Evolutionary conservation across 2,888 invertebrate genomes (phyloP), one percentile per base, ranked within the genome.

Genomic region (Synergus japonicus): DNA sequence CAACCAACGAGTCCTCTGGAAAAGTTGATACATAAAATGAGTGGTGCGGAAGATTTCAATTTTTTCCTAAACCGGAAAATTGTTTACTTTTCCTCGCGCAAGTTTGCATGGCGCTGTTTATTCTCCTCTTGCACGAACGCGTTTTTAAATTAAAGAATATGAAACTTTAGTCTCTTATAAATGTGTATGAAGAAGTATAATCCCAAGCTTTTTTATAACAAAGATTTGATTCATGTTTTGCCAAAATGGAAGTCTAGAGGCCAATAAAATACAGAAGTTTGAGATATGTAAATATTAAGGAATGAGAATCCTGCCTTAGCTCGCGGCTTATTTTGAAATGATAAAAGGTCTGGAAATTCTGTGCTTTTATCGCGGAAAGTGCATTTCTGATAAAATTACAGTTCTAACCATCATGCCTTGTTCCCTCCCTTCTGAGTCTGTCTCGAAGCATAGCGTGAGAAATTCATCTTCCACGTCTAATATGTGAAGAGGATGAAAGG

Each of bases 1-100:
- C 69, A 44, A 22, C 13, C 69, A 46, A 22, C 44, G 69, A 69
- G 46, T 69, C 46, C 46, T 46, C 69, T 15, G 29, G 46, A 69
- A 69, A 69, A 49, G 69, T 49, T 49, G 9, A 69, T 49, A 15
- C 49, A 69, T 69, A 46, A 69, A 69, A 69, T 46, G 3, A 49
- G 15, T 54, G 22, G 15, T 49, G 3, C 2, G 49, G 49, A 49
- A 69, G 49, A 69, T 69, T 69, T 44, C 22, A 46, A 46, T 10
- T 69, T 29, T 69, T 29, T 49, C 29, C 29, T 9, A 29, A 69
- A 49, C 46, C 15, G 12, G 67, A 49, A 69, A 69, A 69, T 46
- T 22, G n/a, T 54, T 54, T 69, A 44, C 22, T 69, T 46, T 44
- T 44, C 67, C 15, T 49, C 29, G 13, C 29, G 12, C 29, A 15